phyloP scores from a whole-genome alignment of 1,140 invertebrate genomes.

The Palaemon carinicauda region DNA sequence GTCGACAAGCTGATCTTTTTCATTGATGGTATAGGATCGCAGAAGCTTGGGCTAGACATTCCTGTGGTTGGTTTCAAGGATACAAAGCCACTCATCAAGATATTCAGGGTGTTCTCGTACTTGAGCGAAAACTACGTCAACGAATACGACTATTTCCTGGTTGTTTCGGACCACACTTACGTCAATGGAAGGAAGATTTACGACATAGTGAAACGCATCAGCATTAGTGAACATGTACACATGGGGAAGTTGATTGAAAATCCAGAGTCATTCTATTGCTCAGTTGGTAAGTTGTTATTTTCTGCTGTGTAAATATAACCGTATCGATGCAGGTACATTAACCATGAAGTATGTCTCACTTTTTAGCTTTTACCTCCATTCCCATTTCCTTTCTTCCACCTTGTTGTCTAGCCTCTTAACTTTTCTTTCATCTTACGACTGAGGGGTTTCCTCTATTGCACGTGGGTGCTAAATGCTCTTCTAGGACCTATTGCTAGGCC shows the following conservation, averaged over 20 bases:
- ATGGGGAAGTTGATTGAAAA: constrained; percentile 68
- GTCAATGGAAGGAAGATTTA: constrained; percentile 77
- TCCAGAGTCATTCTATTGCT: constrained; percentile 42
- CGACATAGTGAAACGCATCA: constrained; percentile 77
- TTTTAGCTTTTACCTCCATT: too few species aligned
- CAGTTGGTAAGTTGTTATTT: constrained; percentile 33
- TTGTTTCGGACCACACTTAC: constrained; percentile 83
- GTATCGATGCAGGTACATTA: too few species aligned
- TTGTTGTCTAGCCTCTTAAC: too few species aligned
- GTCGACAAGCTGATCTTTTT: constrained; percentile 81
- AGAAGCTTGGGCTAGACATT: constrained; percentile 66
- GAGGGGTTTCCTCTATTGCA: too few species aligned
- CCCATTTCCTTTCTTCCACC: too few species aligned
- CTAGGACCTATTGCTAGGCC: too few species aligned
- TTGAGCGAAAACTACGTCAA: constrained; percentile 87
- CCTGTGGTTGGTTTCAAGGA: constrained; percentile 64
- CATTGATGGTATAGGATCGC: constrained; percentile 75
- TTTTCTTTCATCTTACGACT: too few species aligned
- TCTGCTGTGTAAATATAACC: too few species aligned
- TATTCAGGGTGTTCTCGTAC: constrained; percentile 80
- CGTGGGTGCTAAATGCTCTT: too few species aligned
- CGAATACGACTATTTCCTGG: constrained; percentile 89
- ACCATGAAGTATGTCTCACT: too few species aligned
- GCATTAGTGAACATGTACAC: constrained; percentile 83
- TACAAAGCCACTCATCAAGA: constrained; percentile 62